phyloP scores from a whole-genome alignment of 2,797 vertebrate genomes.

The Amazona finschi region DNA sequence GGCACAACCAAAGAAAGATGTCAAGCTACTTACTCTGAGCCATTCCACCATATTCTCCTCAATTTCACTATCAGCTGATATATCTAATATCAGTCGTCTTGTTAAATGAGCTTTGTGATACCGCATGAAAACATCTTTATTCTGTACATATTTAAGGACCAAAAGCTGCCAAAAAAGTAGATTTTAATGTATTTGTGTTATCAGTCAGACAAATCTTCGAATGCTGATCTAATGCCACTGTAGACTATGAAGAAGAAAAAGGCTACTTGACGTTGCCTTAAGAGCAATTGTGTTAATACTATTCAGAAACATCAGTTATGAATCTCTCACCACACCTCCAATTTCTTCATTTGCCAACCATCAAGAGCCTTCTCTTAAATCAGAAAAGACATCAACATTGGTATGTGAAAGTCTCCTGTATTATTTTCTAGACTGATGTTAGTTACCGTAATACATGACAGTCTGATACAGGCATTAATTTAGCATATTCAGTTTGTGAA shows the following conservation, averaged over 20 bases:
- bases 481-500: neutral
- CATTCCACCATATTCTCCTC: conserved; percentile 99
- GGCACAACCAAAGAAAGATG: neutral
- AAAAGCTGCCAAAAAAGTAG: conserved; percentile 82
- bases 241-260: neutral
- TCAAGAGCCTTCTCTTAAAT: neutral
- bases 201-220: neutral
- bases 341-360: neutral
- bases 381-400: neutral
- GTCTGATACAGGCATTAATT: neutral
- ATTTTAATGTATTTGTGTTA: conserved; percentile 20
- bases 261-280: neutral
- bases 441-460: neutral
- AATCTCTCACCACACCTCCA: neutral
- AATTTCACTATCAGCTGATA: conserved; percentile 97
- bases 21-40: conserved; percentile 87
- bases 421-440: neutral
- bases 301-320: neutral
- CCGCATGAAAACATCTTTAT: conserved; percentile 99
- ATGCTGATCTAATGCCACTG: neutral
- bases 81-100: conserved; percentile 95
- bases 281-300: neutral
- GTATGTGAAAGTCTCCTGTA: neutral
- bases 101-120: conserved; percentile 99
- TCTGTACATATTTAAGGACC: conserved; percentile 98